A percentile compares a stretch with the other conserved stretches of the same genome.
These are phyloP conservation scores for Pheosia gnoma DNA, from an alignment of 2,888 invertebrate species.

Conservation along the genomic window DNA sequence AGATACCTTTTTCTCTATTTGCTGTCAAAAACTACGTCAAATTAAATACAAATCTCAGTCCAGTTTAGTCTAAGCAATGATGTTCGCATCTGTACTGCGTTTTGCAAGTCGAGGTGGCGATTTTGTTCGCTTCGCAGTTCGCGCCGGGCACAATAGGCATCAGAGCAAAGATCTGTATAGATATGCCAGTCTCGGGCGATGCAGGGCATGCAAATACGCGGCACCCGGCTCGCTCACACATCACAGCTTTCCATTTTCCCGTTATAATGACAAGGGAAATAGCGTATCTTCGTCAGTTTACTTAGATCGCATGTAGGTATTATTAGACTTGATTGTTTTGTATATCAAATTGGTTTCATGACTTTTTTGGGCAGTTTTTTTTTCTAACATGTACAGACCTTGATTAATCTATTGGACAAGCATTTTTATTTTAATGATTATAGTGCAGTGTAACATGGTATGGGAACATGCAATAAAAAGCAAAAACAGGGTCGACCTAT, in stretches of 20 bases:
- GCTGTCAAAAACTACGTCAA: not conserved
- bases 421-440: no score
- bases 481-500: not conserved
- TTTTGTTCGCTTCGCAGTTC: constrained; percentile 77
- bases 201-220: constrained; percentile 67
- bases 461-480: not conserved
- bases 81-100: constrained; percentile 57
- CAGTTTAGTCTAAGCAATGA: constrained; percentile 34
- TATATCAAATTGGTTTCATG: no score
- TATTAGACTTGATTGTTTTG: no score
- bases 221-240: constrained; percentile 56
- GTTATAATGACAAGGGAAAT: constrained; percentile 35
- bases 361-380: no score
- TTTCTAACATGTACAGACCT: no score
- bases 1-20: no score
- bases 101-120: constrained; percentile 74
- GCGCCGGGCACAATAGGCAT: constrained; percentile 75
- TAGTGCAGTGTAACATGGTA: no score
- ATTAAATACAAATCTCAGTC: constrained; percentile 23
- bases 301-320: not conserved
- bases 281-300: not conserved
- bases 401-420: no score
- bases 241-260: constrained; percentile 65
- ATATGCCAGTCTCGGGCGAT: constrained; percentile 63
- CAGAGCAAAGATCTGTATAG: constrained; percentile 74